phyloP scores from a whole-genome alignment of 2,113 vertebrate species.

The Periophthalmus modestus region DNA sequence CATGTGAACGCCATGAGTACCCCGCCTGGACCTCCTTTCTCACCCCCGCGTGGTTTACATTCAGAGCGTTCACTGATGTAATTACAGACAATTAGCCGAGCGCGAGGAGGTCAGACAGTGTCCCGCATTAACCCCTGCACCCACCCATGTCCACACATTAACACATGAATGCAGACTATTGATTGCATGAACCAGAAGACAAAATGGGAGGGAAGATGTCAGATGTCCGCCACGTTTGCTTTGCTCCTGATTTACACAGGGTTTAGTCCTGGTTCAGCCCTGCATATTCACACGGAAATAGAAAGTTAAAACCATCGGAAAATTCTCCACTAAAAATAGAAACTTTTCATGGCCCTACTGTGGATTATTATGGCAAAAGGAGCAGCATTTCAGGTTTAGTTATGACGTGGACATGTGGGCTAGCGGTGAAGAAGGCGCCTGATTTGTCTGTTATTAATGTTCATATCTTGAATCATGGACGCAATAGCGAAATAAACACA shows the following conservation, averaged over 20 bases:
- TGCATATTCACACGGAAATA: too few relatives aligned
- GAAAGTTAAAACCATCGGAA: neutral
- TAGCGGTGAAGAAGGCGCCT: too few relatives aligned
- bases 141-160: neutral
- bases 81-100: slow-evolving; percentile 1
- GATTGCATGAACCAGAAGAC: neutral
- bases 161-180: neutral
- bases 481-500: too few relatives aligned
- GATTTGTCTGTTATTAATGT: too few relatives aligned
- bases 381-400: too few relatives aligned
- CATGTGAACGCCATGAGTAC: neutral
- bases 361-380: too few relatives aligned
- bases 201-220: neutral
- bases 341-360: too few relatives aligned
- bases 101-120: neutral
- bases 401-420: too few relatives aligned
- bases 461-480: too few relatives aligned
- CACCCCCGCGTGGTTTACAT: neutral
- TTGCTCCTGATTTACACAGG: neutral
- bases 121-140: neutral
- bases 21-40: neutral
- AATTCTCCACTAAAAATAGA: too few relatives aligned
- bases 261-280: neutral
- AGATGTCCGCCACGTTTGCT: neutral
- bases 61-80: neutral